Conservation (phyloP, 2,888 invertebrate species). For the Choreutis nemorana region DNA sequence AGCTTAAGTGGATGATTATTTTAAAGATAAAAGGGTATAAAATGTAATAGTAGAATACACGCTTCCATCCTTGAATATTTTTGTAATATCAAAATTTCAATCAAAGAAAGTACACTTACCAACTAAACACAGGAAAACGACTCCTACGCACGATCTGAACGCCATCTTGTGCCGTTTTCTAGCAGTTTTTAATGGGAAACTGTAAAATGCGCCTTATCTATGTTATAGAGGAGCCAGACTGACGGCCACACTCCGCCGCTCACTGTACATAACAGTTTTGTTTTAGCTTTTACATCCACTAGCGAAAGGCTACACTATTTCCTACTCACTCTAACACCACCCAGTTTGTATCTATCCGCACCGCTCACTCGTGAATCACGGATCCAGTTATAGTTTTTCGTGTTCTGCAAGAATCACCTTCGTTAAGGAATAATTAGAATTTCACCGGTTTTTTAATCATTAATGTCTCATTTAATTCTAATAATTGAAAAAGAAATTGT, state of each 20-base stretch:
- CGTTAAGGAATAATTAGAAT: constrained; percentile 1
- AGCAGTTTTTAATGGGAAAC: no score
- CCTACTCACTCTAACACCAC: constrained; percentile 27
- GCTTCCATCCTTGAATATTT: no score
- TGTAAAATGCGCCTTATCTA: constrained; percentile 28
- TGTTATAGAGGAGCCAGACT: constrained; percentile 28
- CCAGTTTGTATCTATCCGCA: constrained; percentile 19
- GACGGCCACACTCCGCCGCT: constrained; percentile 47
- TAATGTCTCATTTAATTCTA: constrained; percentile 2
- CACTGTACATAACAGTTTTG: constrained; percentile 57
- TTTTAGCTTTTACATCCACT: constrained; percentile 40
- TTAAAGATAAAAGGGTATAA: no score
- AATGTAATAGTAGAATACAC: no score
- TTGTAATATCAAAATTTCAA: no score
- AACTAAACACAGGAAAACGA: constrained; percentile 42
- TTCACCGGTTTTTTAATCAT: constrained; percentile 5
- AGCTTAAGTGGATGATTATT: no score
- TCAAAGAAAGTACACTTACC: constrained; percentile 30
- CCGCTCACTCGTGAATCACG: constrained; percentile 19
- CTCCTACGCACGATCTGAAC: constrained; percentile 35
- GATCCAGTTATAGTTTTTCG: constrained; percentile 58
- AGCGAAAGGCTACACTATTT: constrained; percentile 52
- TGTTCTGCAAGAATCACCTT: constrained; percentile 35
- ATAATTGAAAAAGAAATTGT: constrained; percentile 4
- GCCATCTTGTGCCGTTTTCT: constrained; percentile 53